These are phyloP conservation scores for Scyliorhinus canicula DNA, from an alignment of 2,797 vertebrate genomes.

Conservation along the genomic window DNA sequence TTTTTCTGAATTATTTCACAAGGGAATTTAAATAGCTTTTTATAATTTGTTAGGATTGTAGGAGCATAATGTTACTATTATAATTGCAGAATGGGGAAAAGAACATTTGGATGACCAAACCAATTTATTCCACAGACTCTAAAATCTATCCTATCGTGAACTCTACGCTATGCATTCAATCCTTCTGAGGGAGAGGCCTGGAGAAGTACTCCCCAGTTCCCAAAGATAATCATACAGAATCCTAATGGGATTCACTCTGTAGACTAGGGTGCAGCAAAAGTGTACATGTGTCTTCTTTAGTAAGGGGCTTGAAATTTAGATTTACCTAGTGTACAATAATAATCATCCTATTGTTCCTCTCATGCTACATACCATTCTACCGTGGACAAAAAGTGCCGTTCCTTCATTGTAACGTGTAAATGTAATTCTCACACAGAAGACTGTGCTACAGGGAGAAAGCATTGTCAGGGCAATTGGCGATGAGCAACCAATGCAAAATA, in stretches of 20 bases:
- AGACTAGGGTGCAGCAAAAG: not conserved
- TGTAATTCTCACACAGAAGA: not conserved
- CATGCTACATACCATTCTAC: not conserved
- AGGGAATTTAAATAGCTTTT: not conserved
- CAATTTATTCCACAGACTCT: not conserved
- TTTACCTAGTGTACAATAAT: not conserved
- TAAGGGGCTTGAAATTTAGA: not conserved
- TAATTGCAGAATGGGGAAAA: not conserved
- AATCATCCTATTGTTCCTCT: not conserved
- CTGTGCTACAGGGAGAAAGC: not conserved
- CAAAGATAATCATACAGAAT: not conserved
- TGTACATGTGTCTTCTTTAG: not conserved
- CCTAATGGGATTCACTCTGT: not conserved
- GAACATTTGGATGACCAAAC: not conserved
- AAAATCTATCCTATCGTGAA: not conserved
- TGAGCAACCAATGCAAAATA: not conserved
- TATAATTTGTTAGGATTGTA: not conserved
- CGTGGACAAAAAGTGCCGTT: not conserved
- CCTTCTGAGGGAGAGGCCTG: not conserved
- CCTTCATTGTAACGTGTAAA: not conserved
- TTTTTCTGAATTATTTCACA: conserved; percentile 13
- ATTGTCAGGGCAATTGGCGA: not conserved
- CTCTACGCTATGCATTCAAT: not conserved
- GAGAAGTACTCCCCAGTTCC: not conserved
- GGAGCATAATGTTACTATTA: not conserved